A percentile compares a stretch with the other conserved stretches of the same genome.
Evolutionary conservation across 1,140 invertebrate genomes (phyloP).

Genomic region (Muscidifurax raptorellus): DNA sequence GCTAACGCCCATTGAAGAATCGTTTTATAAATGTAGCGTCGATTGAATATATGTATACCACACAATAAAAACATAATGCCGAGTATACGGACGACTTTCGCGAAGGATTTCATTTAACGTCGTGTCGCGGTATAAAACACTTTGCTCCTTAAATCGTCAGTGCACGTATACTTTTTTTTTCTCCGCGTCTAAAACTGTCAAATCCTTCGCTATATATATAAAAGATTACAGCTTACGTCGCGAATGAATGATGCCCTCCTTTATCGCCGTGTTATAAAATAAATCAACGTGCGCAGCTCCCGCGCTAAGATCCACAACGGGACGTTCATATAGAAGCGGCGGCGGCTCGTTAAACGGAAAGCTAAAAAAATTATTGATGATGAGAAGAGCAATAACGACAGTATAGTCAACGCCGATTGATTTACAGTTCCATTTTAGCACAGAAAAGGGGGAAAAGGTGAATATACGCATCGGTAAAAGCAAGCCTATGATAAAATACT

Average conservation of each 20-base stretch:
- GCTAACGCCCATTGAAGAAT: too few species aligned
- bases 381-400: neutral
- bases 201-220: too few species aligned
- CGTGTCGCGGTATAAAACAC: neutral
- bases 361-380: neutral
- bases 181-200: neutral
- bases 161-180: neutral
- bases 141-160: neutral
- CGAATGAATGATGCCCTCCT: neutral
- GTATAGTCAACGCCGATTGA: neutral
- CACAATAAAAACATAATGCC: too few species aligned
- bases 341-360: neutral
- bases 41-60: too few species aligned
- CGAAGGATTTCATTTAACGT: neutral
- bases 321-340: too few species aligned
- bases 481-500: too few species aligned
- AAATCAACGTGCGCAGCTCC: neutral
- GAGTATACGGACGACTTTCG: too few species aligned
- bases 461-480: neutral
- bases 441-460: neutral
- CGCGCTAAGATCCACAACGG: too few species aligned
- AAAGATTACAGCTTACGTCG: neutral
- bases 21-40: too few species aligned
- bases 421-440: slow-evolving; percentile 8
- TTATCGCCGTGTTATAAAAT: neutral